Evolutionary conservation across 2,888 invertebrate genomes (phyloP), one percentile per base, ranked within the genome.

Genomic region (Himalopsyche tibetana): DNA sequence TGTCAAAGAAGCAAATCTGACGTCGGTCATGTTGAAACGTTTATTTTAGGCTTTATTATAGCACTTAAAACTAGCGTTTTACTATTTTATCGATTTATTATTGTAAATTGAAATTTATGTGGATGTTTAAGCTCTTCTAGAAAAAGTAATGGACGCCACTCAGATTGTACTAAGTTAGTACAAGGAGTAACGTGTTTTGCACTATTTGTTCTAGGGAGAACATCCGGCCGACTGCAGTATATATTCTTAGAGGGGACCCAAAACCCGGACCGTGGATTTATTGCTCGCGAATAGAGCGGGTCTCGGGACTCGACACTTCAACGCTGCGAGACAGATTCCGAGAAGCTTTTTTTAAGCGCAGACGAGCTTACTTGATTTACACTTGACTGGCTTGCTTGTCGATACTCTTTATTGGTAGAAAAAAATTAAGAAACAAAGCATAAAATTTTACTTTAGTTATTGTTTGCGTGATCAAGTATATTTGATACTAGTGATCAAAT

Each of bases 231-330:
- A 82, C 55, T 85, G 85, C 85, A 85, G 82, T 85, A 82, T 84
- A 63, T 74, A 82, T 85, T 85, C 86, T 87, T 84, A 86, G 82
- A 82, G 82, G 80, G 84, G 87, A 83, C 82, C 87, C 84, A 84
- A 87, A 87, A 87, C 84, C 84, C 69, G 79, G 55, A 82, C 36
- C 36, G 63, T 74, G 83, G 85, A 87, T 87, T 87, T 87, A 87
- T 87, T 36, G 86, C 84, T 80, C 84, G 82, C 80, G 83, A 86
- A 86, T 82, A 74, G 86, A 38, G 83, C 82, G 51, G 79, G 56
- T 19, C 55, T 82, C 12, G 56, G 40, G 19, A 42, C 51, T 81
- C 51, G 56, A 51, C 82, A 85, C 82, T 85, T 74, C 85, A 74
- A 51, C 80, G 81, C 63, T 56, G 80, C 63, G 80, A 80, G 80